Percentiles rank a stretch among this genome's conserved stretches.
These are phyloP conservation scores for Sinodicranocentrus sp. DNA, from an alignment of 2,888 invertebrate species.

Conservation along the genomic window DNA sequence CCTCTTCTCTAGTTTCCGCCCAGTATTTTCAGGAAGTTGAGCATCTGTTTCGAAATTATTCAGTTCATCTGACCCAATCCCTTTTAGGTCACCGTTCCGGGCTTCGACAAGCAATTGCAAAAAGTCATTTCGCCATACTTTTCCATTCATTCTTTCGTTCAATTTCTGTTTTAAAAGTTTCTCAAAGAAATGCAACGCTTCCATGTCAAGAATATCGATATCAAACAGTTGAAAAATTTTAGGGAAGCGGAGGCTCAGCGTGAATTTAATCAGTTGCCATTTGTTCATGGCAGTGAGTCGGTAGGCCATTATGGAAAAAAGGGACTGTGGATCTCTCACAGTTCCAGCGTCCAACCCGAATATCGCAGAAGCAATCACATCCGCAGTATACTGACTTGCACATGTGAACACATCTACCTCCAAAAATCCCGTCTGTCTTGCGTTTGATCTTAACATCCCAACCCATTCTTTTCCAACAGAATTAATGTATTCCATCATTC, in stretches of 20 bases:
- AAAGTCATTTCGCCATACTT: constrained; percentile 50
- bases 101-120: constrained; percentile 51
- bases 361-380: constrained; percentile 47
- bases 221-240: neutral
- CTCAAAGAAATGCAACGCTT: constrained; percentile 45
- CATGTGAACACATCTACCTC: neutral
- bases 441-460: neutral
- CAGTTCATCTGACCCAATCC: constrained; percentile 22
- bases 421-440: too few species aligned
- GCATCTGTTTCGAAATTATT: constrained; percentile 26
- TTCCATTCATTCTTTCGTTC: constrained; percentile 12
- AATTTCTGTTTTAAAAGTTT: constrained; percentile 16
- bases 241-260: constrained; percentile 21
- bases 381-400: constrained; percentile 7
- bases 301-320: constrained; percentile 33
- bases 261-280: constrained; percentile 30
- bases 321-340: constrained; percentile 25
- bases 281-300: constrained; percentile 28
- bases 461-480: constrained; percentile 35
- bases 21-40: neutral
- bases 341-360: constrained; percentile 38
- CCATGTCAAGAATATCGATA: constrained; percentile 40
- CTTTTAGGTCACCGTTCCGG: constrained; percentile 26
- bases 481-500: constrained; percentile 59
- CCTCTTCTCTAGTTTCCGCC: neutral